Conservation (phyloP, 2,888 invertebrate genomes). For the Ferdinandea cuprea region DNA sequence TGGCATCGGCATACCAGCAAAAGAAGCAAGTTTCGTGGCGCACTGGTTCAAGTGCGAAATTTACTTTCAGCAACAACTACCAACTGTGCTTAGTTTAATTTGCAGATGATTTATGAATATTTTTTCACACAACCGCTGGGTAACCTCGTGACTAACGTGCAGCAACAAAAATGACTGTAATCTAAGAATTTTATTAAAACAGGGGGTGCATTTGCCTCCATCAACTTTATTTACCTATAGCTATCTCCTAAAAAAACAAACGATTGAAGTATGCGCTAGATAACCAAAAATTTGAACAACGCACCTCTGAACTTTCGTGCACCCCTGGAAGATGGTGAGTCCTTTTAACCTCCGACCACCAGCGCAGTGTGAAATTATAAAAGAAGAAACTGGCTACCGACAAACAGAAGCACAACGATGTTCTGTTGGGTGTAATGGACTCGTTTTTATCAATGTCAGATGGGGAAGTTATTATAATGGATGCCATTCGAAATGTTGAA, state of each 20-base stretch:
- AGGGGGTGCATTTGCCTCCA: not conserved
- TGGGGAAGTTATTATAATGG: conserved; percentile 42
- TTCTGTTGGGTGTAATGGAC: conserved; percentile 37
- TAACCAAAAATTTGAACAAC: conserved; percentile 29
- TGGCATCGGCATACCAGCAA: too few relatives aligned
- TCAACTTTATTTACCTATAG: conserved; percentile 16
- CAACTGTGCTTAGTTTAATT: conserved; percentile 51
- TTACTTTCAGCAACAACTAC: not conserved
- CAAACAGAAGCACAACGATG: conserved; percentile 8
- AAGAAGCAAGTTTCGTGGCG: not conserved
- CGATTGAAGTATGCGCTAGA: conserved; percentile 30
- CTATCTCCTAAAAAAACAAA: not conserved
- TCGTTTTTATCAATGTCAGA: conserved; percentile 29
- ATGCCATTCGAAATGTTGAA: conserved; percentile 40
- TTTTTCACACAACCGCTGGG: not conserved
- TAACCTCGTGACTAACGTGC: conserved; percentile 7
- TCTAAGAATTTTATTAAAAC: conserved; percentile 26
- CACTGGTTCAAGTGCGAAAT: not conserved
- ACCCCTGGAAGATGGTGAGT: conserved; percentile 28
- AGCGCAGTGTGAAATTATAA: not conserved
- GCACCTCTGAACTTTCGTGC: conserved; percentile 40
- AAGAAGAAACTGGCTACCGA: too few relatives aligned
- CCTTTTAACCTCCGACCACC: conserved; percentile 40
- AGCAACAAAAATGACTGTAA: conserved; percentile 34
- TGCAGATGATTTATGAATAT: conserved; percentile 62